Conservation (phyloP, 2,113 vertebrate species). For the Heterocephalus glaber region DNA sequence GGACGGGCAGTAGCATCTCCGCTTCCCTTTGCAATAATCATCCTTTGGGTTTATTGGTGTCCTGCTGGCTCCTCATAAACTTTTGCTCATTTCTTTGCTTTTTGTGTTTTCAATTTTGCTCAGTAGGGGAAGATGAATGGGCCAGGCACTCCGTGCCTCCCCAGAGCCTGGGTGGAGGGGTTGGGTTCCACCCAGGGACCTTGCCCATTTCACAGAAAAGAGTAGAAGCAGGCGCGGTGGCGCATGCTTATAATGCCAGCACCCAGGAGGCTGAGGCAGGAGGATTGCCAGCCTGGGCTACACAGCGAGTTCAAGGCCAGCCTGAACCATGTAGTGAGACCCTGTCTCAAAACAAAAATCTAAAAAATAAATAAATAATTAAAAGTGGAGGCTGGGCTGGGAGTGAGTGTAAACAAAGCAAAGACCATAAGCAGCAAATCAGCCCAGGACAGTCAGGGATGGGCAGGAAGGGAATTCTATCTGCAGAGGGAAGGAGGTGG, state of each 20-base stretch:
- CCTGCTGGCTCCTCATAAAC: slow-evolving; percentile 29
- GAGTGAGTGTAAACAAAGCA: neutral
- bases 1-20: slow-evolving; percentile 23
- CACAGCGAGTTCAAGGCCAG: neutral
- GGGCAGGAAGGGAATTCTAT: neutral
- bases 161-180: rapidly evolving
- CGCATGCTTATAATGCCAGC: neutral
- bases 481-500: too few species aligned
- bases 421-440: neutral
- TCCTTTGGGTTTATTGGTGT: slow-evolving; percentile 19
- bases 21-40: slow-evolving; percentile 19
- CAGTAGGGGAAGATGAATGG: neutral
- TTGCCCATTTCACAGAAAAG: slow-evolving; percentile 31
- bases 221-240: rapidly evolving
- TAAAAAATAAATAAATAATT: neutral
- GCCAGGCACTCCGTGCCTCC: rapidly evolving
- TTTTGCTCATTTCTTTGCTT: neutral
- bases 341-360: neutral
- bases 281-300: neutral
- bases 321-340: neutral
- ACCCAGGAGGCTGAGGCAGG: neutral
- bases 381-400: neutral
- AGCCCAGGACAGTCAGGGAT: neutral
- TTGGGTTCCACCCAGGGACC: too few species aligned
- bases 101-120: neutral